These are phyloP conservation scores for Exocentrus adspersus DNA, from an alignment of 2,888 invertebrate genomes.

Conservation along the genomic window DNA sequence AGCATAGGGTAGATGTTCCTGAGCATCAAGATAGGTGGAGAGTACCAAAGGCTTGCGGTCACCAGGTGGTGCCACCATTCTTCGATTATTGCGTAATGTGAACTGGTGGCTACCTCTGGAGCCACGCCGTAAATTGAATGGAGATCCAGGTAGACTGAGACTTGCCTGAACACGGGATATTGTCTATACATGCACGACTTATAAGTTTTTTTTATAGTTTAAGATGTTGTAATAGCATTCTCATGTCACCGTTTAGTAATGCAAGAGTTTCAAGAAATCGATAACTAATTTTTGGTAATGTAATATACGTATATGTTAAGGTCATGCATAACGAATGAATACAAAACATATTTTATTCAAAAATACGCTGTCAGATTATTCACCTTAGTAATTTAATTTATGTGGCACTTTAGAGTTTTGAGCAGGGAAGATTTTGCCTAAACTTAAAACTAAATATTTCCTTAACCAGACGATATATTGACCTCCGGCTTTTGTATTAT, in stretches of 20 bases:
- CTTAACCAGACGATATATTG: no score
- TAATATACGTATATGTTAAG: no score
- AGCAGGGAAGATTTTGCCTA: no score
- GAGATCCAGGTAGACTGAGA: constrained; percentile 95
- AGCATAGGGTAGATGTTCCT: constrained; percentile 95
- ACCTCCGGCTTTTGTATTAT: no score
- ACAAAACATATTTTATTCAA: no score
- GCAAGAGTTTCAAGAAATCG: neutral
- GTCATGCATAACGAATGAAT: no score
- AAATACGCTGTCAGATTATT: no score
- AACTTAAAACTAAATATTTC: no score
- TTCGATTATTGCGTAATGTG: constrained; percentile 85
- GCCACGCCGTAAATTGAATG: constrained; percentile 91
- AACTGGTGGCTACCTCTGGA: constrained; percentile 94
- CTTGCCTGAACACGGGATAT: constrained; percentile 80
- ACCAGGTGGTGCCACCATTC: constrained; percentile 81
- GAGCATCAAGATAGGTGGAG: constrained; percentile 93
- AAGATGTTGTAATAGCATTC: neutral
- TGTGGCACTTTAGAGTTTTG: no score
- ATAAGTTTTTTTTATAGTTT: constrained; percentile 32
- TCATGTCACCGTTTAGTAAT: constrained; percentile 1
- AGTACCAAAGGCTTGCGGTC: constrained; percentile 94
- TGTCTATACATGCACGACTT: constrained; percentile 60
- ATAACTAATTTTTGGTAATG: neutral
- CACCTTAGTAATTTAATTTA: no score